phyloP scores from a whole-genome alignment of 2,113 vertebrate genomes.

The Opisthocomus hoazin region DNA sequence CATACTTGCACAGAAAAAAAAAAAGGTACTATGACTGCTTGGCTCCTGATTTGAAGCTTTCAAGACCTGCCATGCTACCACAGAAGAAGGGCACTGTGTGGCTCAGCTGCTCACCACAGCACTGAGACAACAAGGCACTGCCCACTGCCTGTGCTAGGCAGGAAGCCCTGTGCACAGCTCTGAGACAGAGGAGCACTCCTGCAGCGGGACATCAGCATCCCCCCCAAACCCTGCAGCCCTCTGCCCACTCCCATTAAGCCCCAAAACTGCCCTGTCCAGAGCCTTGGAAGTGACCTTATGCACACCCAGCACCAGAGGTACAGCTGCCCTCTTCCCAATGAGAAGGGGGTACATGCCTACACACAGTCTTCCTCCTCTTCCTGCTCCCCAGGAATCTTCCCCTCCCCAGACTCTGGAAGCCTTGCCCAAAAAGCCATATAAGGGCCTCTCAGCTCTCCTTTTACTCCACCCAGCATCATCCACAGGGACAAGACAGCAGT shows the following conservation, averaged over 20 bases:
- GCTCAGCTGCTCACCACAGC: background rate
- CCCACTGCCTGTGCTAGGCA: background rate
- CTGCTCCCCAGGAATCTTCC: background rate
- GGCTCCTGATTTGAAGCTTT: background rate
- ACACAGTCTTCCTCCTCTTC: background rate
- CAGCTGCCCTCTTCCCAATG: background rate
- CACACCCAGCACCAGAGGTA: background rate
- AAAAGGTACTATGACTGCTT: background rate
- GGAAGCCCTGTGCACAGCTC: background rate
- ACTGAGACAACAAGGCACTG: rapidly evolving
- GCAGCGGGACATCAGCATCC: background rate
- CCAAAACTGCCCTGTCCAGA: background rate
- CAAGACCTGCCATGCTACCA: background rate
- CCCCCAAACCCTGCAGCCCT: background rate
- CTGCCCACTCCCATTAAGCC: background rate
- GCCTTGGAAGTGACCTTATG: background rate
- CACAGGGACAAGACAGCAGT: background rate
- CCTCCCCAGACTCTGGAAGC: background rate
- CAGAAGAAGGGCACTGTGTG: background rate
- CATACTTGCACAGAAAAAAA: no score
- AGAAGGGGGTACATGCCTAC: rapidly evolving
- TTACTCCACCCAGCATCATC: background rate
- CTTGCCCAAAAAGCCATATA: background rate
- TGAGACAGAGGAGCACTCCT: background rate
- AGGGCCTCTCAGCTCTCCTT: background rate